phyloP scores from a whole-genome alignment of 2,888 invertebrate genomes.

The Caprella mutica region DNA sequence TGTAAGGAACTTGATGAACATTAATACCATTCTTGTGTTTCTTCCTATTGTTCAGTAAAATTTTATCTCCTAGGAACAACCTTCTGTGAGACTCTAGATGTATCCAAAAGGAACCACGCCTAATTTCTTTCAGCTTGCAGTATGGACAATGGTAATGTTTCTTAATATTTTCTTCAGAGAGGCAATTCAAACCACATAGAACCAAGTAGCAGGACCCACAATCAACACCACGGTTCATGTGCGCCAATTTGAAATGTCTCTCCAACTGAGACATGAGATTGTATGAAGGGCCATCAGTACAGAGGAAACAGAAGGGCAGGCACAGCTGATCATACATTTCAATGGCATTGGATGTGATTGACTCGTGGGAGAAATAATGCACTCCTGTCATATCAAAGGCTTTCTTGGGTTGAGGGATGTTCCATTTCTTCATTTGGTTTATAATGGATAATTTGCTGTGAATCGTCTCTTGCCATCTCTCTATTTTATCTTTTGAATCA shows the following conservation, averaged over 20 bases:
- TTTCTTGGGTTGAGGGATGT: too few species aligned
- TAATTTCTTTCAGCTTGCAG: background rate
- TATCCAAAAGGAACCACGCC: constrained; percentile 2
- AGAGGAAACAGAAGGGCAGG: constrained; percentile 7
- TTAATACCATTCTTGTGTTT: too few species aligned
- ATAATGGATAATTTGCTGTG: too few species aligned
- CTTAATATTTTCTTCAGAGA: background rate
- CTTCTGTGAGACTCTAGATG: constrained; percentile 7
- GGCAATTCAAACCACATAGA: constrained; percentile 1
- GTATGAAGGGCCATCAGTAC: background rate
- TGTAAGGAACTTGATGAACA: too few species aligned
- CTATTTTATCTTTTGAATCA: background rate
- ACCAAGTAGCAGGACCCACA: constrained; percentile 9
- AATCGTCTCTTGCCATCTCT: too few species aligned
- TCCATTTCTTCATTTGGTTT: too few species aligned
- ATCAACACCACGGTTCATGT: constrained; percentile 1
- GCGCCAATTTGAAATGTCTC: constrained; percentile 6
- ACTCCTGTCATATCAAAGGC: constrained; percentile 4
- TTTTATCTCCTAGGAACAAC: too few species aligned
- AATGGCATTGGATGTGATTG: too few species aligned
- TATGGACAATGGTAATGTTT: constrained; percentile 8
- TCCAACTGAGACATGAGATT: background rate
- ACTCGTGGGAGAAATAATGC: constrained; percentile 1
- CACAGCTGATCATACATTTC: constrained; percentile 4
- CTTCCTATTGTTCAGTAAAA: too few species aligned